A percentile compares a stretch with the other conserved stretches of the same genome.
These are phyloP conservation scores for Heliornis fulica DNA, from an alignment of 2,113 vertebrate genomes.

Conservation along the genomic window DNA sequence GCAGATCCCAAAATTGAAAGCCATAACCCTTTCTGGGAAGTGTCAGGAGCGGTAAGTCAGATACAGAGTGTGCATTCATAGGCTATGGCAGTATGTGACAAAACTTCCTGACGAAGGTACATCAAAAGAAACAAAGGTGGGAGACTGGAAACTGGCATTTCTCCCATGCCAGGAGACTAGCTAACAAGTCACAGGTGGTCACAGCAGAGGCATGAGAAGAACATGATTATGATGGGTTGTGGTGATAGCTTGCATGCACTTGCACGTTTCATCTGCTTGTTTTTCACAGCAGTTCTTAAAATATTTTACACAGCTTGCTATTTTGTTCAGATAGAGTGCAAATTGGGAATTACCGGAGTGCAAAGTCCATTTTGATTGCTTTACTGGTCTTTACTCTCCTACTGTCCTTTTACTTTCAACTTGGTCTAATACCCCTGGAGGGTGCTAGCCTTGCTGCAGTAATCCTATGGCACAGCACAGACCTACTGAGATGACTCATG, in stretches of 20 bases:
- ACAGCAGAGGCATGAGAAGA: background rate
- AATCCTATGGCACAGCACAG: background rate
- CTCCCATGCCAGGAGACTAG: background rate
- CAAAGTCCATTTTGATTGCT: constrained; percentile 15
- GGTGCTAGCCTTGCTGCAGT: background rate
- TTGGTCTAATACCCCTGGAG: background rate
- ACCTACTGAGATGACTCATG: background rate
- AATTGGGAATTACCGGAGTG: background rate
- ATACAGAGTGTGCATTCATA: background rate
- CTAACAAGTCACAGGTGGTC: background rate
- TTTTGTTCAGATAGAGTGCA: background rate
- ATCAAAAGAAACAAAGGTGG: background rate
- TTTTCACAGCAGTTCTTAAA: background rate
- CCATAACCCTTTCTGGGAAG: background rate
- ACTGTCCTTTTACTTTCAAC: background rate
- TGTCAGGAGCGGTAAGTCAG: background rate
- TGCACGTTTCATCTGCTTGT: background rate
- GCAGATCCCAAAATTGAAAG: background rate
- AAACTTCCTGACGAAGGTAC: background rate
- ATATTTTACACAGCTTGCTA: background rate
- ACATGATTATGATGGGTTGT: background rate
- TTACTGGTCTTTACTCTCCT: background rate
- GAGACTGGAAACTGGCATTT: background rate
- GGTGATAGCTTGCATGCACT: background rate
- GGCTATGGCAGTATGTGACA: background rate